Evolutionary conservation across 1,140 invertebrate species (phyloP).

Genomic region (Manduca sexta): DNA sequence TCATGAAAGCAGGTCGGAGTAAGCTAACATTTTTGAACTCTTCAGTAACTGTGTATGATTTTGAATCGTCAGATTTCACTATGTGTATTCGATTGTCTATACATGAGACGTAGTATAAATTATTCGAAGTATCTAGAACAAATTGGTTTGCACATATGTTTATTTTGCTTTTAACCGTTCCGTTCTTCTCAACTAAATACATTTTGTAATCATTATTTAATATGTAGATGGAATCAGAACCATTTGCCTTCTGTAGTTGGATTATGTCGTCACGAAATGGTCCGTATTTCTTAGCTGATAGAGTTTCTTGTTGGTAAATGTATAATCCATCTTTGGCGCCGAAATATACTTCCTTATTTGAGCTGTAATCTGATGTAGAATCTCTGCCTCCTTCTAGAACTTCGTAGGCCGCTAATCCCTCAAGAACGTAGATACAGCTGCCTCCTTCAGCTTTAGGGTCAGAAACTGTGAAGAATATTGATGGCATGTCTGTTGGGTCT

Average conservation of each 20-base stretch:
- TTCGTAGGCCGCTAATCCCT: slow-evolving; percentile 53
- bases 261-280: slow-evolving; percentile 46
- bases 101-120: slow-evolving; percentile 48
- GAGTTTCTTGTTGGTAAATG: slow-evolving; percentile 36
- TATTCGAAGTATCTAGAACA: slow-evolving; percentile 54
- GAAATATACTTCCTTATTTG: slow-evolving; percentile 40
- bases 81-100: slow-evolving; percentile 34
- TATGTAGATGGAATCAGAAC: slow-evolving; percentile 37
- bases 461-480: slow-evolving; percentile 49
- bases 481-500: slow-evolving; percentile 37
- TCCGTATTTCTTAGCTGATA: slow-evolving; percentile 47
- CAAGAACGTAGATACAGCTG: slow-evolving; percentile 49
- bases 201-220: slow-evolving; percentile 36
- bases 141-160: slow-evolving; percentile 43
- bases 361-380: slow-evolving; percentile 45
- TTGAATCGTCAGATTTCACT: slow-evolving; percentile 28
- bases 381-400: slow-evolving; percentile 53
- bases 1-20: slow-evolving; percentile 45
- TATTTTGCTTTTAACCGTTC: slow-evolving; percentile 34
- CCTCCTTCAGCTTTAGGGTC: slow-evolving; percentile 40
- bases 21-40: slow-evolving; percentile 40
- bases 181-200: slow-evolving; percentile 44
- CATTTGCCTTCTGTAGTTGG: slow-evolving; percentile 54
- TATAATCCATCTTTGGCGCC: slow-evolving; percentile 51
- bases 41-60: slow-evolving; percentile 27